A percentile compares a stretch with the other conserved stretches of the same genome.
Evolutionary conservation across 2,113 vertebrate genomes (phyloP).

Genomic region (Notothenia coriiceps): DNA sequence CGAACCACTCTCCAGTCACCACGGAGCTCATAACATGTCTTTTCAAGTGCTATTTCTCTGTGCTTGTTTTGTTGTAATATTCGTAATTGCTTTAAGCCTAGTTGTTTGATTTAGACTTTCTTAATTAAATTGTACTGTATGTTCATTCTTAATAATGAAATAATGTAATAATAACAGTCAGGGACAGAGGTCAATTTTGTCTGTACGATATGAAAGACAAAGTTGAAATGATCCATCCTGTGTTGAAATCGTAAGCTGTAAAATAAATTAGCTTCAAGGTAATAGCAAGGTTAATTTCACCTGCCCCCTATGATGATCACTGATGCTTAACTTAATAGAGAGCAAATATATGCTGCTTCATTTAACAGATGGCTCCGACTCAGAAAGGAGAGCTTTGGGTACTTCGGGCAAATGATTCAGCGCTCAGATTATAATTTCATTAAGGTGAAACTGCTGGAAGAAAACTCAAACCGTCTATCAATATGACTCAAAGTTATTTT

Average conservation of each 20-base stretch:
- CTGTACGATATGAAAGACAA: constrained; percentile 18
- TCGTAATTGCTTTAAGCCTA: background rate
- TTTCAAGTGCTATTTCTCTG: background rate
- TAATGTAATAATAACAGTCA: background rate
- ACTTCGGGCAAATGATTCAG: constrained; percentile 79
- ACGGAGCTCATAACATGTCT: background rate
- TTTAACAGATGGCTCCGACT: constrained; percentile 80
- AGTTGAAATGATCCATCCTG: constrained; percentile 43
- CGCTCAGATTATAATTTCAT: constrained; percentile 77
- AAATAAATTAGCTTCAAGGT: constrained; percentile 81
- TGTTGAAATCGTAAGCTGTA: constrained; percentile 67
- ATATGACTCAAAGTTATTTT: constrained; percentile 9
- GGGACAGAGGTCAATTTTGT: constrained; percentile 29
- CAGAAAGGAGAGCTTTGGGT: constrained; percentile 76
- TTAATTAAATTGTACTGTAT: background rate
- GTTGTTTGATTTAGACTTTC: background rate
- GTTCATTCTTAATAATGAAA: background rate
- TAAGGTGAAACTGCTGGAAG: constrained; percentile 59
- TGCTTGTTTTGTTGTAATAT: background rate
- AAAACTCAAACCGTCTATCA: constrained; percentile 27
- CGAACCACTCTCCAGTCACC: too few relatives aligned
- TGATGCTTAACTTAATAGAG: constrained; percentile 82
- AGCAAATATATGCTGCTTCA: constrained; percentile 84
- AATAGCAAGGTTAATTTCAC: constrained; percentile 82
- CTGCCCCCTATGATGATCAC: constrained; percentile 81